Evolutionary conservation across 2,113 vertebrate species (phyloP), one percentile per base, ranked within the genome.

Genomic region (Onychostruthus taczanowskii): DNA sequence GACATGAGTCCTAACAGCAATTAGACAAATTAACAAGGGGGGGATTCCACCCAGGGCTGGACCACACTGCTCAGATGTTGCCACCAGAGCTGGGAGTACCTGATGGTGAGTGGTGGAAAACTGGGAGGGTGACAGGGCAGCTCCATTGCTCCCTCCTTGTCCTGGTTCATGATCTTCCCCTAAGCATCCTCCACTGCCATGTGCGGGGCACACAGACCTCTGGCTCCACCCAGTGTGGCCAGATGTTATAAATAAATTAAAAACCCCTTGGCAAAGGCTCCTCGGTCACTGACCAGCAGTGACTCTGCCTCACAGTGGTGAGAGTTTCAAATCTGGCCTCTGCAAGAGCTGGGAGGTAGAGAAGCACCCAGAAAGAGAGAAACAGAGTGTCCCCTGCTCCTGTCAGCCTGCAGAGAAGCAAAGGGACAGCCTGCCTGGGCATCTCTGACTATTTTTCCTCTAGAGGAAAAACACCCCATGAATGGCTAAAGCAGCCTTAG

Each of bases 161-260:
- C 72, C 63, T 9, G 7, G 7, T 52, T 73, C 27, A 1, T 16
- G 59, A 23, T 80, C 86, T 80, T 83, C 76, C 83, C 68, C 63
- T 4, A 13, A 77, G 89, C 91, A 69, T 19, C 76, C 72, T 33
- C 53, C 18, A 6, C 18, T 4, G 20, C 52, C 0, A 0, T 20
- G 4, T 0, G 4, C 14, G 2, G 41, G 84, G 16, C 4, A 1
- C 3, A 0, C 0, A 8, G 84, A 75, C 66, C 75, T 90, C 46
- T 47, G 75, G 66, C 75, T 92, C 7, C 5, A 76, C 26, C n/a
- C 46, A 28, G 46, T 1, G 1, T 1, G 4, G 43, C 20, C 72
- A 69, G 23, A n/a, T 7, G 11, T 44, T 73, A 82, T 58, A 90
- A 94, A 90, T 79, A 87, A 91, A 79, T 26, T 11, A 23, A 74